phyloP scores from a whole-genome alignment of 2,888 invertebrate genomes.

The Cyclophora punctaria region DNA sequence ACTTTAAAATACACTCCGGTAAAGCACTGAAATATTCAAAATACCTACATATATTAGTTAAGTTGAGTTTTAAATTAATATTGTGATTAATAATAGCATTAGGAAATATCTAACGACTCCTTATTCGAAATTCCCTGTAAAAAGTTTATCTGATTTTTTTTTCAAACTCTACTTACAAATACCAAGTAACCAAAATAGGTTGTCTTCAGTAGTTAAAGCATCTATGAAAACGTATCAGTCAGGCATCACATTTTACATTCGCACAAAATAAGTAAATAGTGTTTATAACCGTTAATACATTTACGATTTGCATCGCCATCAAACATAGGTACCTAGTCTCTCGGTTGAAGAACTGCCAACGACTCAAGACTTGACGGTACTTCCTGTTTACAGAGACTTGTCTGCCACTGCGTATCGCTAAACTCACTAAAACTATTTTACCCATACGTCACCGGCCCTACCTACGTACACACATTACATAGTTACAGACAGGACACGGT shows the following conservation, averaged over 20 bases:
- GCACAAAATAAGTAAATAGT: too few species aligned
- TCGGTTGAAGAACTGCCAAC: slow-evolving; percentile 63
- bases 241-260: too few species aligned
- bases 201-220: neutral
- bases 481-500: too few species aligned
- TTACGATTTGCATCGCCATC: slow-evolving; percentile 8
- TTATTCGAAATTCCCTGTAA: neutral
- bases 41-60: too few species aligned
- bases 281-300: too few species aligned
- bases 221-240: too few species aligned
- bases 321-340: slow-evolving; percentile 28
- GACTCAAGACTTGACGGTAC: slow-evolving; percentile 38
- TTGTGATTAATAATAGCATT: too few species aligned
- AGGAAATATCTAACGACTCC: too few species aligned
- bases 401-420: slow-evolving; percentile 25
- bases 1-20: too few species aligned
- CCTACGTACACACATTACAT: too few species aligned
- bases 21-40: too few species aligned
- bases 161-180: neutral
- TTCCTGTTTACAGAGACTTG: slow-evolving; percentile 65
- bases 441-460: neutral
- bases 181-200: neutral
- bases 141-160: neutral
- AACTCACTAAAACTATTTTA: slow-evolving; percentile 7
- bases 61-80: too few species aligned